Percentiles rank a stretch among this genome's conserved stretches.
phyloP scores from a whole-genome alignment of 2,888 invertebrate genomes.

The Nowickia ferox region DNA sequence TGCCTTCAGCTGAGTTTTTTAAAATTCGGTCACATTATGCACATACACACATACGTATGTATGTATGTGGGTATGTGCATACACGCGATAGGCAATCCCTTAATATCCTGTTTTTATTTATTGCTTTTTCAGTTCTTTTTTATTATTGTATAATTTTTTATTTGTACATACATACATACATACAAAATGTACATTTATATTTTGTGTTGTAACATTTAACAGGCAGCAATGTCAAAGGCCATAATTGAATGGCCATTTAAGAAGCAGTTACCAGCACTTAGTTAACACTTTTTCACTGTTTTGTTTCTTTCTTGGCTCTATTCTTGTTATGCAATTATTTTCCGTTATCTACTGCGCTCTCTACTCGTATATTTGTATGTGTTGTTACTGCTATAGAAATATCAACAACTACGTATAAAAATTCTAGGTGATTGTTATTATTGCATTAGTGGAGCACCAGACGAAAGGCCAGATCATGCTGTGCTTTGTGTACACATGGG shows the following conservation, averaged over 20 bases:
- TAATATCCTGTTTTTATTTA: slow-evolving; percentile 26
- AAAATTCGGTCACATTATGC: slow-evolving; percentile 30
- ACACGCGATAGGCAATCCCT: slow-evolving; percentile 12
- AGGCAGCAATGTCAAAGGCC: slow-evolving; percentile 63
- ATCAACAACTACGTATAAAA: slow-evolving; percentile 96
- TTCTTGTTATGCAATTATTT: slow-evolving; percentile 37
- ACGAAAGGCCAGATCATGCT: slow-evolving; percentile 95
- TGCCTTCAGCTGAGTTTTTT: no score
- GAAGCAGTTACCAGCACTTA: slow-evolving; percentile 66
- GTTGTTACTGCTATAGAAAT: slow-evolving; percentile 86
- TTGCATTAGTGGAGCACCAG: slow-evolving; percentile 97
- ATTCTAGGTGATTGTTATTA: slow-evolving; percentile 99
- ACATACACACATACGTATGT: not conserved
- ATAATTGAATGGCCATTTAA: slow-evolving; percentile 70
- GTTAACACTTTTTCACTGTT: slow-evolving; percentile 67
- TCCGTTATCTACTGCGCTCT: slow-evolving; percentile 5
- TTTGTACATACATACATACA: not conserved
- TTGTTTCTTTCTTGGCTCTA: slow-evolving; percentile 37
- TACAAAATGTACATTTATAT: not conserved
- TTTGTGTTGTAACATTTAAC: slow-evolving; percentile 55
- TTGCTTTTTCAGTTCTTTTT: slow-evolving; percentile 20
- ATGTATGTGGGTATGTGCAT: not conserved
- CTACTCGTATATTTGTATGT: not conserved
- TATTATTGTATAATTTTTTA: slow-evolving; percentile 18
- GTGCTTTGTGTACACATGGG: slow-evolving; percentile 98